Conservation (phyloP, 2,113 vertebrate species). For the Paraplagusia blochii region DNA sequence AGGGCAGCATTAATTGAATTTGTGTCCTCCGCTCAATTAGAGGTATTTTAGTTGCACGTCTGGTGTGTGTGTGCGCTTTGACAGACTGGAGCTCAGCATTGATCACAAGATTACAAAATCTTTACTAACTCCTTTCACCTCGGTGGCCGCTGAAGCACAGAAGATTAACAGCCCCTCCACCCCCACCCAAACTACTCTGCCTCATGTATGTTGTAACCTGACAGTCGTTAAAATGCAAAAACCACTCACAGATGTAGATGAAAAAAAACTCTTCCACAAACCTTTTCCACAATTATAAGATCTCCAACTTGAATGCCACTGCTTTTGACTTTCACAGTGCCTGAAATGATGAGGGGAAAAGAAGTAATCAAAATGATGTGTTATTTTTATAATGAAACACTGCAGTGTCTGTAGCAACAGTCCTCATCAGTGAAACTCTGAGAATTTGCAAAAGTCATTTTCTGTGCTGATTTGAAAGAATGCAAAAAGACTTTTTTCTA, state of each 20-base stretch:
- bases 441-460: slow-evolving; percentile 34
- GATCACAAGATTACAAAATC: slow-evolving; percentile 71
- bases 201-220: slow-evolving; percentile 45
- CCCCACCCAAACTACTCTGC: slow-evolving; percentile 23
- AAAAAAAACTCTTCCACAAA: slow-evolving; percentile 64
- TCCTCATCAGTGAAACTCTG: no score
- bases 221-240: slow-evolving; percentile 47
- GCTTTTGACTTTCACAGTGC: slow-evolving; percentile 95
- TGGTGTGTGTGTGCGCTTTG: slow-evolving; percentile 24
- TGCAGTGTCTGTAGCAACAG: no score
- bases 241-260: slow-evolving; percentile 53
- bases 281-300: slow-evolving; percentile 98
- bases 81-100: slow-evolving; percentile 55
- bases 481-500: no score
- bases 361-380: not conserved
- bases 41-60: slow-evolving; percentile 28
- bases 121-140: slow-evolving; percentile 67
- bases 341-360: slow-evolving; percentile 65
- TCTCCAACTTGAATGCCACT: slow-evolving; percentile 95
- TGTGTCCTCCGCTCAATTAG: slow-evolving; percentile 47
- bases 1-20: slow-evolving; percentile 36
- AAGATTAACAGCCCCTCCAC: slow-evolving; percentile 48
- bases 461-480: no score
- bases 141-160: slow-evolving; percentile 42
- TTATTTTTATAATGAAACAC: no score